These are phyloP conservation scores for Spea bombifrons DNA, from an alignment of 2,113 vertebrate species.

Conservation along the genomic window DNA sequence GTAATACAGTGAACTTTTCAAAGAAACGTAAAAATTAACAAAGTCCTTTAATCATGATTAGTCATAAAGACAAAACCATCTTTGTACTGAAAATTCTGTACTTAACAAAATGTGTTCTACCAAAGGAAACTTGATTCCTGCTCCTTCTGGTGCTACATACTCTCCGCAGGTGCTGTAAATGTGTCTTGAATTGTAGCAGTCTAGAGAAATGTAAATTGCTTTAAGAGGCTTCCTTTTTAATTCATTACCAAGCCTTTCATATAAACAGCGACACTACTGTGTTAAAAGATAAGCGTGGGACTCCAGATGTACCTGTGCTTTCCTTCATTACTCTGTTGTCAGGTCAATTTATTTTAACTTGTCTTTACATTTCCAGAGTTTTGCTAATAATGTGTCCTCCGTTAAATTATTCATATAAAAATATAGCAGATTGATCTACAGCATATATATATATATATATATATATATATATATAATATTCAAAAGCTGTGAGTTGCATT, in stretches of 20 bases:
- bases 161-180: conserved; percentile 61
- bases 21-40: conserved; percentile 41
- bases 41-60: conserved; percentile 60
- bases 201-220: conserved; percentile 59
- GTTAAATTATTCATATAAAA: too few species aligned
- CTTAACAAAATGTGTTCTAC: conserved; percentile 59
- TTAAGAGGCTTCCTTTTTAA: conserved; percentile 31
- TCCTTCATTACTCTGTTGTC: too few species aligned
- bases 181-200: conserved; percentile 52
- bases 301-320: conserved; percentile 26
- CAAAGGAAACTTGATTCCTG: conserved; percentile 60
- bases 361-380: too few species aligned
- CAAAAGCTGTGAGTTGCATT: too few species aligned
- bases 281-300: conserved; percentile 10
- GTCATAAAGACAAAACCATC: conserved; percentile 54
- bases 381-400: too few species aligned
- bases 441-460: too few species aligned
- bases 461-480: too few species aligned
- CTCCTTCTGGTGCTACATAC: conserved; percentile 54
- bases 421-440: too few species aligned
- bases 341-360: too few species aligned
- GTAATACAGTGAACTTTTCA: conserved; percentile 63
- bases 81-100: conserved; percentile 62
- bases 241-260: conserved; percentile 13
- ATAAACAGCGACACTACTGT: conserved; percentile 21